Evolutionary conservation across 2,888 invertebrate species (phyloP).

Genomic region (Heliconius aoede): DNA sequence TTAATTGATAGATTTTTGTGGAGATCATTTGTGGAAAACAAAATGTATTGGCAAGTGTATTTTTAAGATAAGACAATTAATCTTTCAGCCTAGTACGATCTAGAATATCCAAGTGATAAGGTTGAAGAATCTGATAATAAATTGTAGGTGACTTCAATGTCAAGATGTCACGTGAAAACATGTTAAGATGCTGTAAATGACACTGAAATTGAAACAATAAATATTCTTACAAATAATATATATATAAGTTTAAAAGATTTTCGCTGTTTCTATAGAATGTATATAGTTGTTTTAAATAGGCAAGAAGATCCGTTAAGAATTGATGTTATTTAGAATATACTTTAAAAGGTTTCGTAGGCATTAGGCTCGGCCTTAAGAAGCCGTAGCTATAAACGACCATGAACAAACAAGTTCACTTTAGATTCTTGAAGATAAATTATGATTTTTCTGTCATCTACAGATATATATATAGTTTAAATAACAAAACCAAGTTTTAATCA

Average conservation of each 20-base stretch:
- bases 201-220: neutral
- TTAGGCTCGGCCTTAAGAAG: constrained; percentile 35
- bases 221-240: neutral
- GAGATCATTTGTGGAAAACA: neutral
- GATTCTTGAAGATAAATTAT: neutral
- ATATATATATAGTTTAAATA: neutral
- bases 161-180: constrained; percentile 37
- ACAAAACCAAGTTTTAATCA: too few relatives aligned
- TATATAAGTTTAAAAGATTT: neutral
- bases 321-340: neutral
- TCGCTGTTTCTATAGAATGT: neutral
- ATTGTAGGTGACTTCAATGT: constrained; percentile 46
- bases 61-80: constrained; percentile 21
- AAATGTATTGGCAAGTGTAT: neutral
- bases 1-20: too few relatives aligned
- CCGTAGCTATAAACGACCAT: constrained; percentile 34
- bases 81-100: constrained; percentile 17
- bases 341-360: constrained; percentile 39
- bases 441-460: neutral
- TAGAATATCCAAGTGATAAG: constrained; percentile 44
- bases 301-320: constrained; percentile 9
- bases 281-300: neutral
- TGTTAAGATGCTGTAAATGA: constrained; percentile 16
- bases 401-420: constrained; percentile 24
- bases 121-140: constrained; percentile 43